These are phyloP conservation scores for Sterrhoptilus dennistouni DNA, from an alignment of 2,113 vertebrate genomes.

Conservation along the genomic window DNA sequence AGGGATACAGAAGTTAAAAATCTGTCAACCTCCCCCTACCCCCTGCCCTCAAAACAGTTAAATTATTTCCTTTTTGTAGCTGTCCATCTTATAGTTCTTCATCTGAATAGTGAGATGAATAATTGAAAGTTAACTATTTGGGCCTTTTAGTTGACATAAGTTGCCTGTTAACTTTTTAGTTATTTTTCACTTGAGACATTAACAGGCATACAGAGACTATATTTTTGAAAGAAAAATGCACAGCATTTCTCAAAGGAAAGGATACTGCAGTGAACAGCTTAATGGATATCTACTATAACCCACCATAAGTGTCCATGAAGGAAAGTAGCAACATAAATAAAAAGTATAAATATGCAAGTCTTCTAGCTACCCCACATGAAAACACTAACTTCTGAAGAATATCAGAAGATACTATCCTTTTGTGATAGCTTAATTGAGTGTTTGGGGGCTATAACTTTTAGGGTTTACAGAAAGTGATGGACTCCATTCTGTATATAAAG, in stretches of 20 bases:
- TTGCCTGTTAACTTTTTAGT: neutral
- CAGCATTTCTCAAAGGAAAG: neutral
- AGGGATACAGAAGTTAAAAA: neutral
- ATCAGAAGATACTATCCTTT: neutral
- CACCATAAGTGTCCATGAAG: neutral
- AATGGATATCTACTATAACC: neutral
- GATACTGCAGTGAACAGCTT: neutral
- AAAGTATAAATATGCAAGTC: neutral
- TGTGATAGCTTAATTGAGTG: neutral
- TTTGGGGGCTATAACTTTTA: neutral
- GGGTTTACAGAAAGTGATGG: neutral
- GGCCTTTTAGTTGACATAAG: neutral
- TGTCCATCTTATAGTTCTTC: neutral
- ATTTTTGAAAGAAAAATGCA: neutral
- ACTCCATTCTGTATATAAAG: neutral
- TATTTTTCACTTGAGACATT: neutral
- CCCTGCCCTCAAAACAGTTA: too few relatives aligned
- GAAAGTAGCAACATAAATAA: neutral
- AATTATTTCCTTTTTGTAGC: neutral
- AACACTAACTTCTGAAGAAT: neutral
- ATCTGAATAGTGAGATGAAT: neutral
- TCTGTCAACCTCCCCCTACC: rapidly evolving
- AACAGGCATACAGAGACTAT: neutral
- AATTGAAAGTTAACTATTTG: neutral
- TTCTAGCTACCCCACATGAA: neutral